Percentiles rank a stretch among this genome's conserved stretches.
phyloP scores from a whole-genome alignment of 2,797 vertebrate species.

The Enteromius unitaeniatus region DNA sequence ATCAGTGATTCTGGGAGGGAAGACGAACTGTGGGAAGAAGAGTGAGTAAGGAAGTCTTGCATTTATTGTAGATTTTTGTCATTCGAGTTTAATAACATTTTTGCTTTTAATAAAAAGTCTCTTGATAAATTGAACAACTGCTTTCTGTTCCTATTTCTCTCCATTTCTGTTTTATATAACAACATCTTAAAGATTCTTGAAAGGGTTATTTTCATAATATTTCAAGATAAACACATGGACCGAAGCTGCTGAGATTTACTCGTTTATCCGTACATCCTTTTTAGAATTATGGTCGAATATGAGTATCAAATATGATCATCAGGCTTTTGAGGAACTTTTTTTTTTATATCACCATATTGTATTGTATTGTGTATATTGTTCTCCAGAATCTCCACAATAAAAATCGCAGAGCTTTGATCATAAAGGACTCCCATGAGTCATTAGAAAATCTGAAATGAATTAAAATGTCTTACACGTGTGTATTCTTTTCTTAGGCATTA shows the following conservation, averaged over 20 bases:
- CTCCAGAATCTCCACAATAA: neutral
- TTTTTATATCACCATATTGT: neutral
- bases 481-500: neutral
- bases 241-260: neutral
- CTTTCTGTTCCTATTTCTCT: neutral
- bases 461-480: neutral
- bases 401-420: neutral
- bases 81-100: neutral
- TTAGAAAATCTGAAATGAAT: neutral
- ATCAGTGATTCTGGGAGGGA: slow-evolving; percentile 6
- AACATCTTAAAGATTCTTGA: neutral
- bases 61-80: neutral
- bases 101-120: neutral
- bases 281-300: neutral
- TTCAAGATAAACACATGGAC: neutral
- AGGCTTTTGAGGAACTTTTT: neutral
- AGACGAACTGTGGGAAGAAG: slow-evolving; percentile 15
- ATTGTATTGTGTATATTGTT: neutral
- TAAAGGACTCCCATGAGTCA: neutral
- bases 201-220: neutral
- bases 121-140: neutral
- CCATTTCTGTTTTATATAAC: neutral
- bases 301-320: neutral
- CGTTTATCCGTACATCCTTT: neutral
- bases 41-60: slow-evolving; percentile 27